Base-by-base conservation (phyloP, 2,113 vertebrate genomes). In the Mus spicilegus region DNA sequence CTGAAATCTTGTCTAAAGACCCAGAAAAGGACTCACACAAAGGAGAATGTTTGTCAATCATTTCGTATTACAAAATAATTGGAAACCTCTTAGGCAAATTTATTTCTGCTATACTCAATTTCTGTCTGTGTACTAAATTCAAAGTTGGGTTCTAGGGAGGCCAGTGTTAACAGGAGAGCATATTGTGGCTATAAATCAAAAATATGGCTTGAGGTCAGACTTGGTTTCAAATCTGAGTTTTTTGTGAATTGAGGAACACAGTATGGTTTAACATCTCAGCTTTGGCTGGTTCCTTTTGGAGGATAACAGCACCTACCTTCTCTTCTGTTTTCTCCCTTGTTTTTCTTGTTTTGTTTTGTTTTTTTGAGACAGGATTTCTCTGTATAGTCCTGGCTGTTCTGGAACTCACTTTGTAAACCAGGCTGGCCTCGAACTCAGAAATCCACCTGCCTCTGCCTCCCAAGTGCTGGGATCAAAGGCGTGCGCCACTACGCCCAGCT, bases 1-100 rank as follows among this genome's bases (percentile, higher is more conserved):
- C 11, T 86, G 58, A 93, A 90, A 93, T 90, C 72, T 87, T 87
- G 28, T n/a, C 42, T 75, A 33, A 84, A 90, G 36, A 89, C 39
- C 46, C 85, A 77, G 82, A 95, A 88, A 42, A 5, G 72, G 69
- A n/a, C 19, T 81, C 33, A 36, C 36, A 39, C 56, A 89, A 70
- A 61, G 84, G 7, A 95, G 56, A 33, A 61, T 30, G 39, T n/a
- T 67, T 33, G 4, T 46, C 12, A 39, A 81, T 81, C 61, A 65
- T 58, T 89, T 39, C n/a, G 89, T 72, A 16, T 1, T 70, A 65
- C 58, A 72, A 69, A 51, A 86, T 72, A 39, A 75, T 0, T 26
- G 4, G 91, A 61, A 63, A 39, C 2, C 24, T 54, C 51, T 73
- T 42, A 73, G 56, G 28, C 82, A 69, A 24, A 10, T 6, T 24